Evolutionary conservation across 53 echinoderm and acorn worm species (phyloP).

Genomic region (Echinarachnius parma): DNA sequence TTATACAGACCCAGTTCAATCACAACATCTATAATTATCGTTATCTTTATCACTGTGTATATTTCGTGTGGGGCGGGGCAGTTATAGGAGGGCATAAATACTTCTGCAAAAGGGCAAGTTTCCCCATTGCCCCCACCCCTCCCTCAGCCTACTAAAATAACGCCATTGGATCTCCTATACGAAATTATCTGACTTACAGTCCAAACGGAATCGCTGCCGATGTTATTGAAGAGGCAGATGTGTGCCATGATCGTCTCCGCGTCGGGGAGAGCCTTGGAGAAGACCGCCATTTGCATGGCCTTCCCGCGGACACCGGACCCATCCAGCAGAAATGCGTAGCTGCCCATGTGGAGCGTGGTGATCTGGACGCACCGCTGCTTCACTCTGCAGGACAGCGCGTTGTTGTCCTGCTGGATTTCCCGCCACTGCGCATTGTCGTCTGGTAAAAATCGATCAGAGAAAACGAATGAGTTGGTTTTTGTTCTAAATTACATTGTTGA

Average conservation of each 20-base stretch:
- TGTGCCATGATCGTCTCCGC: not conserved
- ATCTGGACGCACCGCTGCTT: slow-evolving; percentile 23
- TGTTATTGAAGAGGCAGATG: slow-evolving; percentile 76
- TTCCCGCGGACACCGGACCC: slow-evolving; percentile 27
- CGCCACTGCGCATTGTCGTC: slow-evolving; percentile 7
- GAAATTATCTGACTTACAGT: slow-evolving; percentile 50
- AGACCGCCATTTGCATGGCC: slow-evolving; percentile 36
- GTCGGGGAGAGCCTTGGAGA: not conserved
- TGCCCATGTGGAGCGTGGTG: slow-evolving; percentile 27
- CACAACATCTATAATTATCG: too few species aligned
- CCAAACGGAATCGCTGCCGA: slow-evolving; percentile 69
- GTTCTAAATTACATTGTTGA: too few species aligned
- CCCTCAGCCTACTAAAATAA: too few species aligned
- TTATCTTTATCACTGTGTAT: too few species aligned
- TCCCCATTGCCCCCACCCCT: too few species aligned
- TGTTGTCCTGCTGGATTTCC: slow-evolving; percentile 1
- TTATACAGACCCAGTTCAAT: too few species aligned
- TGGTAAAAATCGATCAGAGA: not conserved
- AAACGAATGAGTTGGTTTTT: too few species aligned
- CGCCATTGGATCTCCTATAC: too few species aligned
- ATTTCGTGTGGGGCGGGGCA: too few species aligned
- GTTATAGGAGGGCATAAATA: too few species aligned
- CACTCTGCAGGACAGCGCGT: not conserved
- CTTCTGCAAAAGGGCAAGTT: too few species aligned
- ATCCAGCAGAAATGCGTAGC: slow-evolving; percentile 27